Evolutionary conservation across 2,113 vertebrate species (phyloP), one percentile per base, ranked within the genome.

Genomic region (Sceloporus undulatus): DNA sequence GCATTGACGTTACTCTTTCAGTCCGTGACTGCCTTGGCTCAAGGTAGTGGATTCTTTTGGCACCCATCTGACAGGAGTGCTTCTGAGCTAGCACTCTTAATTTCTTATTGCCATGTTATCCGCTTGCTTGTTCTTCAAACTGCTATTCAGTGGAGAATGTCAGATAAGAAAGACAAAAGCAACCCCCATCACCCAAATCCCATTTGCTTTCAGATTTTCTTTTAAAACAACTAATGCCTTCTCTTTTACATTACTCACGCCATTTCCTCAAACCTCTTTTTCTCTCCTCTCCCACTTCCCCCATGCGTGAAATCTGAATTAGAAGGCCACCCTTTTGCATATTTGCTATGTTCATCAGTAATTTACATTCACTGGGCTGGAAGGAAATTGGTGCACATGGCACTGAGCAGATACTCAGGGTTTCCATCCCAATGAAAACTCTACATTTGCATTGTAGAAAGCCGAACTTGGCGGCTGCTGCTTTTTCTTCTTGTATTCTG

Each of bases 41-140:
- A 18, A 86, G 68, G 71, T 56, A 42, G 52, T 92, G 80, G 73
- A 80, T 88, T 89, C 70, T 77, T 91, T 73, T n/a, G 16, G 82
- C 77, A 78, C 81, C 88, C 88, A 80, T 91, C 87, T 84, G 87
- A 91, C 83, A 93, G 85, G 40, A 65, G 21, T 16, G 79, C 65
- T 92, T 92, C 59, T 84, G 59, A 91, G 70, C 82, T 52, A 93
- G 40, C 11, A 38, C 66, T 88, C 73, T 93, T 95, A 68, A 92
- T 93, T 84, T 56, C 65, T 77, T 76, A 62, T 91, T 75, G 38
- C 68, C 74, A 19, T 76, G 23, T 85, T 74, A 27, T 68, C n/a
- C 79, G 29, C 79, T 84, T 85, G 34, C 2, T 85, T 82, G 48
- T 81, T 88, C n/a, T 76, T 87, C 68, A 85, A n/a, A 82, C 81